Evolutionary conservation across 2,888 invertebrate genomes (phyloP).

Genomic region (Cryptophagus acutangulus): DNA sequence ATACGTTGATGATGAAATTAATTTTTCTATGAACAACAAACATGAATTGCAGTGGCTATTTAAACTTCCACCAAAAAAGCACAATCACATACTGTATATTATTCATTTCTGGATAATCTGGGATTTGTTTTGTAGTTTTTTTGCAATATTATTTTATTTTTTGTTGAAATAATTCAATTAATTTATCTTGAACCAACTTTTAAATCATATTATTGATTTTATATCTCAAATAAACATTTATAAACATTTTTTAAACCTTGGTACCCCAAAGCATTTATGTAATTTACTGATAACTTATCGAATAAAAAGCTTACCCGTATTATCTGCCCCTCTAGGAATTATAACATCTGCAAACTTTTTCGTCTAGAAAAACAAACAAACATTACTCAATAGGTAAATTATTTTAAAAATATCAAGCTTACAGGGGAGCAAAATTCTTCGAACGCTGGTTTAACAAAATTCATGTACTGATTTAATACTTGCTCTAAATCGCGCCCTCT

Average conservation of each 20-base stretch:
- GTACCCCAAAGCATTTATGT: constrained; percentile 4
- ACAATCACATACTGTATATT: too few species aligned
- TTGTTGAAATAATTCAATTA: too few species aligned
- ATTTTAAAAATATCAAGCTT: constrained; percentile 43
- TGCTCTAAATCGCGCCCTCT: constrained; percentile 90
- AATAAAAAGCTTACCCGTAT: constrained; percentile 70
- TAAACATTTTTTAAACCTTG: too few species aligned
- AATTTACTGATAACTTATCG: not conserved
- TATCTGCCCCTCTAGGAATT: constrained; percentile 97
- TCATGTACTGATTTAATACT: constrained; percentile 94
- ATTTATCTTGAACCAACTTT: too few species aligned
- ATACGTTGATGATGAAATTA: too few species aligned
- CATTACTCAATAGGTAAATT: not conserved
- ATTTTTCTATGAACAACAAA: constrained; percentile 3
- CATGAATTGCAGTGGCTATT: constrained; percentile 18
- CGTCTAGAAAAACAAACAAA: constrained; percentile 63
- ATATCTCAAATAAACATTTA: constrained; percentile 1
- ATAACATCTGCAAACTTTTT: constrained; percentile 99
- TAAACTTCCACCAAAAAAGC: too few species aligned
- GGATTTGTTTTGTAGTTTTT: too few species aligned
- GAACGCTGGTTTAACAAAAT: constrained; percentile 98
- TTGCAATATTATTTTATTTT: too few species aligned
- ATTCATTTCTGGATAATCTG: too few species aligned
- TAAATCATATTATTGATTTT: too few species aligned
- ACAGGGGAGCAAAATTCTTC: constrained; percentile 98